A percentile compares a stretch with the other conserved stretches of the same genome.
Evolutionary conservation across 2,888 invertebrate genomes (phyloP).

Genomic region (Torymus auratus): DNA sequence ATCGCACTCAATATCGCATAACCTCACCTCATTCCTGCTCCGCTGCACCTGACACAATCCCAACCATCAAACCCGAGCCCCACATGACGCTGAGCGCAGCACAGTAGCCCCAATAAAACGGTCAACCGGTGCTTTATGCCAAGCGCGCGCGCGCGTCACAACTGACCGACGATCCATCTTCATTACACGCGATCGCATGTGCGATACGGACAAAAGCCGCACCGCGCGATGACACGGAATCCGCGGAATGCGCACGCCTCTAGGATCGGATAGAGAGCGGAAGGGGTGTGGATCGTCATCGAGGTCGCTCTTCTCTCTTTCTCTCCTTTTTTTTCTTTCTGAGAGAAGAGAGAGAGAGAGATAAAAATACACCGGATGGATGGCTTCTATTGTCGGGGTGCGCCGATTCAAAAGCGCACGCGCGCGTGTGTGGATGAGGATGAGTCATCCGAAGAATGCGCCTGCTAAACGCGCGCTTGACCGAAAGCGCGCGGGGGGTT

Average conservation of each 20-base stretch:
- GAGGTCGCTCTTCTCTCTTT: constrained; percentile 32
- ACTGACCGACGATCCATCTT: too few species aligned
- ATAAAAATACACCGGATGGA: constrained; percentile 52
- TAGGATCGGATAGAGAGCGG: constrained; percentile 18
- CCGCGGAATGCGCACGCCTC: constrained; percentile 38
- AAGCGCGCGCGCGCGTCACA: too few species aligned
- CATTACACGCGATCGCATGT: neutral
- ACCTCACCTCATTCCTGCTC: too few species aligned
- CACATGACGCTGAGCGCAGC: too few species aligned
- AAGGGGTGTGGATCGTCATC: constrained; percentile 53
- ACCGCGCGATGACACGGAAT: constrained; percentile 41
- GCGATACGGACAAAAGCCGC: neutral
- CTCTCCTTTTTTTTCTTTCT: constrained; percentile 3
- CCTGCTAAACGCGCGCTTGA: constrained; percentile 41
- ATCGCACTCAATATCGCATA: too few species aligned
- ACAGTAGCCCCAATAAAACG: too few species aligned
- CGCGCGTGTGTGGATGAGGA: neutral
- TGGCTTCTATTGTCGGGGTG: constrained; percentile 32
- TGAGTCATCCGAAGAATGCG: constrained; percentile 52
- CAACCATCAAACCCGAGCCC: too few species aligned
- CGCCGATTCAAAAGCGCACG: constrained; percentile 24
- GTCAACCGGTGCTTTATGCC: too few species aligned
- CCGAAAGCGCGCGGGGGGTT: neutral
- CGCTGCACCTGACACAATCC: too few species aligned
- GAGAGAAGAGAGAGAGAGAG: constrained; percentile 9